phyloP scores from a whole-genome alignment of 1,140 invertebrate species.

The Bombus huntii region DNA sequence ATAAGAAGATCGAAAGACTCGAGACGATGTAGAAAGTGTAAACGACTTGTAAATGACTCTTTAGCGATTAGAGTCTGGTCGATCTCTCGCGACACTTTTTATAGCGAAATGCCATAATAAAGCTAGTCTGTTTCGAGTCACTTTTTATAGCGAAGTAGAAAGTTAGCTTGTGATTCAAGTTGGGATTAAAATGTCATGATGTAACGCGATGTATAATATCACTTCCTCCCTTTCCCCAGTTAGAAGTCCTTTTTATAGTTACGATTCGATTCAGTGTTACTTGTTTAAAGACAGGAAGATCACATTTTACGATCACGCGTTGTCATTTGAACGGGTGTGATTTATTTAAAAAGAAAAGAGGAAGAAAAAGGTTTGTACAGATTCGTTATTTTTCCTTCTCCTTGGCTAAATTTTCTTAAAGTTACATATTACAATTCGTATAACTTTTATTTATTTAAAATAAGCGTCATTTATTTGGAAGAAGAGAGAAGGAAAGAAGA shows the following conservation, averaged over 20 bases:
- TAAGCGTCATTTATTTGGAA: not conserved
- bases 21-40: constrained; percentile 29
- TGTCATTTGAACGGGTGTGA: no score
- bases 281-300: no score
- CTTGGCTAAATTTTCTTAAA: no score
- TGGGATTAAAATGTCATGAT: constrained; percentile 69
- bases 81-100: constrained; percentile 59
- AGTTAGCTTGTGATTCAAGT: constrained; percentile 67
- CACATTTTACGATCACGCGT: no score
- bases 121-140: constrained; percentile 61
- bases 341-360: not conserved
- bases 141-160: constrained; percentile 69
- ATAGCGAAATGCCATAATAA: constrained; percentile 62
- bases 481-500: no score
- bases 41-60: constrained; percentile 49
- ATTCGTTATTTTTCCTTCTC: not conserved
- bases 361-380: not conserved
- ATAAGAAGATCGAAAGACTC: not conserved
- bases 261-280: not conserved
- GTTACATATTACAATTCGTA: no score
- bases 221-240: constrained; percentile 8
- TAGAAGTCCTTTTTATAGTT: not conserved
- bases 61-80: constrained; percentile 12
- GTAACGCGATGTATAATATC: constrained; percentile 32
- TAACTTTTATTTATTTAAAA: not conserved